Percentiles rank a stretch among this genome's conserved stretches.
Evolutionary conservation across 2,797 vertebrate genomes (phyloP).

Genomic region (Lycodopsis pacificus): DNA sequence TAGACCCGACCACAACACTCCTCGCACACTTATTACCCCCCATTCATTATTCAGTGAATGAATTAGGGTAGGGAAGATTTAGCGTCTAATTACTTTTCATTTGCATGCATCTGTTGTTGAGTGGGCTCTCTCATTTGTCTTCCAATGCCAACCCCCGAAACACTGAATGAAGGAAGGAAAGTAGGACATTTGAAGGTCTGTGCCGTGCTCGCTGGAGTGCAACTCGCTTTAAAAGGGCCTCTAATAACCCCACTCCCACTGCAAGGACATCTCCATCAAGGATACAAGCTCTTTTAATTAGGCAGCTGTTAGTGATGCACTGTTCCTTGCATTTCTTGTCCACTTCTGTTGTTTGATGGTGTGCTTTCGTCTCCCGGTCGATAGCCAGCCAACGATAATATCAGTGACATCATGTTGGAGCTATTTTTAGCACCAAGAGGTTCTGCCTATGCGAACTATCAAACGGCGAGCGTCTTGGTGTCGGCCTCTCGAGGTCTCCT

Average conservation of each 20-base stretch:
- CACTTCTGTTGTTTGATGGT: neutral
- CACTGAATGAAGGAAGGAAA: conserved; percentile 19
- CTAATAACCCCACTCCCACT: conserved; percentile 35
- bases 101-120: conserved; percentile 62
- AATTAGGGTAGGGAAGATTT: conserved; percentile 42
- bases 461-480: neutral
- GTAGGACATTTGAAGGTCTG: conserved; percentile 37
- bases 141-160: conserved; percentile 1
- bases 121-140: conserved; percentile 49
- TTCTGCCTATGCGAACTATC: conserved; percentile 20
- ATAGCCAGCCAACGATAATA: neutral
- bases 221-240: conserved; percentile 28
- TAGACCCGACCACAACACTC: conserved; percentile 9
- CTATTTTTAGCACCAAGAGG: conserved; percentile 8
- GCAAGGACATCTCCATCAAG: conserved; percentile 36
- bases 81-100: conserved; percentile 63
- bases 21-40: conserved; percentile 13
- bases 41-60: conserved; percentile 53
- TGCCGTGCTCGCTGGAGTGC: conserved; percentile 18
- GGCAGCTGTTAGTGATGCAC: conserved; percentile 12
- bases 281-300: conserved; percentile 16
- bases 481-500: neutral
- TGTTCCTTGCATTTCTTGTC: conserved; percentile 5
- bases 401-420: neutral
- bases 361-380: neutral